Evolutionary conservation across 2,113 vertebrate genomes (phyloP).

Genomic region (Osmerus mordax): DNA sequence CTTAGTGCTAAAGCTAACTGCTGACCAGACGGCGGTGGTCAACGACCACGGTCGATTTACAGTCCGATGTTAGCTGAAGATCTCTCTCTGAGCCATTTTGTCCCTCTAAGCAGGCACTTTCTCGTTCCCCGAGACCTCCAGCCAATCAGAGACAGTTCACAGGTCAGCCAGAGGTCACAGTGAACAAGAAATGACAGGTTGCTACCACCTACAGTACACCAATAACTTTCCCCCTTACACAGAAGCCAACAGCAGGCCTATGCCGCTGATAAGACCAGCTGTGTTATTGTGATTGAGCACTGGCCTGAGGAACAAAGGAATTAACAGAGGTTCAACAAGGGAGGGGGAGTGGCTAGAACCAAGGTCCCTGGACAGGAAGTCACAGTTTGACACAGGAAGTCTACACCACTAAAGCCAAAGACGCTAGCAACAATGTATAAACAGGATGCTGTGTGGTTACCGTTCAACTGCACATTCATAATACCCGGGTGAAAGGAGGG

Average conservation of each 20-base stretch:
- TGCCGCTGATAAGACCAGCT: slow-evolving; percentile 17
- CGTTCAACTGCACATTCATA: too few relatives aligned
- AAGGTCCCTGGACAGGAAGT: slow-evolving; percentile 20
- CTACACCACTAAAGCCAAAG: background rate
- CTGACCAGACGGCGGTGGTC: too few relatives aligned
- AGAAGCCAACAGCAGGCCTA: slow-evolving; percentile 41
- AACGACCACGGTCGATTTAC: too few relatives aligned
- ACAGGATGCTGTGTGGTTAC: too few relatives aligned
- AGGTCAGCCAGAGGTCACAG: slow-evolving; percentile 41
- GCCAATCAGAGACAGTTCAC: slow-evolving; percentile 13
- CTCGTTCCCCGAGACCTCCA: slow-evolving; percentile 55
- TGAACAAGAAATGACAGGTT: slow-evolving; percentile 42
- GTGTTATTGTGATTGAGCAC: background rate
- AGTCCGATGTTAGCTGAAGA: background rate
- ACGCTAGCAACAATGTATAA: too few relatives aligned
- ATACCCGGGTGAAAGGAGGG: too few relatives aligned
- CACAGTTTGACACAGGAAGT: slow-evolving; percentile 19
- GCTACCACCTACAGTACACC: slow-evolving; percentile 70
- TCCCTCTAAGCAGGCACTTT: slow-evolving; percentile 42
- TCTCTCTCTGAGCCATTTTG: slow-evolving; percentile 53
- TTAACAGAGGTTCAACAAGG: background rate
- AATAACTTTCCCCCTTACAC: slow-evolving; percentile 70
- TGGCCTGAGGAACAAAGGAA: background rate
- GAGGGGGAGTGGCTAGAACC: background rate
- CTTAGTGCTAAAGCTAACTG: background rate